Base-by-base conservation (phyloP, 2,797 vertebrate species). In the Platyrinchus mystaceus region DNA sequence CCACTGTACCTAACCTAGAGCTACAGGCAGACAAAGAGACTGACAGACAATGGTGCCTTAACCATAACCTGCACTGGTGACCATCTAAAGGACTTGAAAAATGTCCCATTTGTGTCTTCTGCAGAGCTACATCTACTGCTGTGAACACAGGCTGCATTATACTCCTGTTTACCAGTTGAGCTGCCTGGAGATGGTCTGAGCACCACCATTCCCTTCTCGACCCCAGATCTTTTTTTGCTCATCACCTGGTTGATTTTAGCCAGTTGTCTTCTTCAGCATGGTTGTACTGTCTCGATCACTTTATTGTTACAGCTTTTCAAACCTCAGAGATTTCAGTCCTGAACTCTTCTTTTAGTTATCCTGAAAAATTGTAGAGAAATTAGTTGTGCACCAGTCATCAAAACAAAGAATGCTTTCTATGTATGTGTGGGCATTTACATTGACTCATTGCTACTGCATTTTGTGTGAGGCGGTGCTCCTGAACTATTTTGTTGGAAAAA, bases 81-180 rank as follows among this genome's bases (percentile, higher is more conserved):
- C 41, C 53, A 52, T n/a, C 71, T 66, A 47, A 69, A 88, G 27
- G 12, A 50, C 17, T 6, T n/a, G 41, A 59, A 63, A 66, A 74
- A 22, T 0, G 3, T 24, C 62, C 50, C 17, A 7, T 55, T 74
- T 1, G 0, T 71, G 49, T n/a, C 46, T 37, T 67, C 69, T 75
- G 49, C 41, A 70, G 58, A n/a, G 56, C 27, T 27, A 4, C 14
- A n/a, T 27, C 46, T 37, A 6, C 60, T 90, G 46, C 68, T 83
- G 81, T 53, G 36, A 67, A 14, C 52, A 34, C 0, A 1, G 62
- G 14, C 41, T 2, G 1, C 2, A 1, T 63, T 59, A 16, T 1
- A 32, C 17, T 76, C 18, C 37, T 66, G 8, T 53, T 59, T 30
- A n/a, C 6, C 34, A 66, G 20, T 16, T 36, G 20, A 82, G 24